These are phyloP conservation scores for Rhabdomys pumilio DNA, from an alignment of 2,797 vertebrate species.

Conservation along the genomic window DNA sequence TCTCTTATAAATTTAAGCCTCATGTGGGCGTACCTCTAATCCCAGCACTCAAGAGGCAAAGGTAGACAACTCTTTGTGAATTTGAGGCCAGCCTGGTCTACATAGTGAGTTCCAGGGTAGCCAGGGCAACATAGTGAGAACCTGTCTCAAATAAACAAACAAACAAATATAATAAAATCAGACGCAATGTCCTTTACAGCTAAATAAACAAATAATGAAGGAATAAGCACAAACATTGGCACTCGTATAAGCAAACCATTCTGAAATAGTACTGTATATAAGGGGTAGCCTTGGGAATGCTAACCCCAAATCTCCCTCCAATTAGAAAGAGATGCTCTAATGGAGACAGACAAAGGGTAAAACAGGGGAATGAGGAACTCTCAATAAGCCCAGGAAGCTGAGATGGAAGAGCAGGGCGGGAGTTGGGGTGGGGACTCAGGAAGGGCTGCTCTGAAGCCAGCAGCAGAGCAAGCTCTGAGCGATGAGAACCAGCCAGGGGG, in stretches of 20 bases:
- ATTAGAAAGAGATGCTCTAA: not conserved
- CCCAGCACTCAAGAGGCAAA: not conserved
- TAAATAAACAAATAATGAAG: not conserved
- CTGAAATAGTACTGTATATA: not conserved
- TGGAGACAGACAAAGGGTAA: not conserved
- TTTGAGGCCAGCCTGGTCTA: not conserved
- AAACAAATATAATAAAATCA: constrained; percentile 49
- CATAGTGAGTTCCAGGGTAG: not conserved
- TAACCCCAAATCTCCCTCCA: not conserved
- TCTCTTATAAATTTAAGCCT: not conserved
- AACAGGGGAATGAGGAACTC: not conserved
- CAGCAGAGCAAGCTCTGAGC: not conserved
- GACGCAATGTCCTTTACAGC: not conserved
- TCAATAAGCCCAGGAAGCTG: not conserved
- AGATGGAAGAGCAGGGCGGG: accelerated
- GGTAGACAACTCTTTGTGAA: not conserved
- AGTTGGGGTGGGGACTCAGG: not conserved
- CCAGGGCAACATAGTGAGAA: not conserved
- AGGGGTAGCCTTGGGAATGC: not conserved
- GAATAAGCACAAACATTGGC: not conserved
- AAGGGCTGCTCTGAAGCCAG: not conserved
- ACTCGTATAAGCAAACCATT: not conserved
- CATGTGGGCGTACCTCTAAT: not conserved
- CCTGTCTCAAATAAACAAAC: constrained; percentile 25
- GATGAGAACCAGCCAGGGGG: not conserved